Evolutionary conservation across 1,140 invertebrate genomes (phyloP).

Genomic region (Choristoneura fumiferana): DNA sequence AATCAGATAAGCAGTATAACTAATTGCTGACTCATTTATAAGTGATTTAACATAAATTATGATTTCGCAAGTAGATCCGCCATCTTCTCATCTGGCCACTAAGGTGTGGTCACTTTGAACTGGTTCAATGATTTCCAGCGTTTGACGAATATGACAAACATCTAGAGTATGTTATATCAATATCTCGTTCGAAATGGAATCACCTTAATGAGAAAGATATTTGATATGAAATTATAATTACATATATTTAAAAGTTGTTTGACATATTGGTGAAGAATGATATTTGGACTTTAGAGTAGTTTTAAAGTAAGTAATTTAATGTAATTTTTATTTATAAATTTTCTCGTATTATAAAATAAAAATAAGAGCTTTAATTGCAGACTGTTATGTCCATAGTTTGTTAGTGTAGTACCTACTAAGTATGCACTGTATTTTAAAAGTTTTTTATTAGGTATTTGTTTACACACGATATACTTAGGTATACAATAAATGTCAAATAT

Average conservation of each 20-base stretch:
- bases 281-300: not conserved
- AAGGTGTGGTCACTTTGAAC: not conserved
- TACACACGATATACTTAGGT: too few relatives aligned
- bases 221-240: constrained; percentile 13
- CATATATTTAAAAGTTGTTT: constrained; percentile 3
- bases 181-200: not conserved
- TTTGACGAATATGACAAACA: not conserved
- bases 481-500: too few relatives aligned
- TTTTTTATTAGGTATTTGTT: too few relatives aligned
- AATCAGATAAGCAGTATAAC: not conserved
- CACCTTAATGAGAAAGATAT: constrained; percentile 6
- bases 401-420: too few relatives aligned
- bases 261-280: not conserved
- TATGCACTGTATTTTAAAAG: too few relatives aligned
- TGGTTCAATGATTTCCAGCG: not conserved
- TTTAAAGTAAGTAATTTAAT: not conserved
- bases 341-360: not conserved
- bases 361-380: too few relatives aligned
- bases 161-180: not conserved
- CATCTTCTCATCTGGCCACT: too few relatives aligned
- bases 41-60: not conserved
- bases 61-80: constrained; percentile 5
- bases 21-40: constrained; percentile 4
- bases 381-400: too few relatives aligned
- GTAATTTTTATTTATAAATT: not conserved